phyloP scores from a whole-genome alignment of 1,140 invertebrate genomes.

The Helicoverpa zea region DNA sequence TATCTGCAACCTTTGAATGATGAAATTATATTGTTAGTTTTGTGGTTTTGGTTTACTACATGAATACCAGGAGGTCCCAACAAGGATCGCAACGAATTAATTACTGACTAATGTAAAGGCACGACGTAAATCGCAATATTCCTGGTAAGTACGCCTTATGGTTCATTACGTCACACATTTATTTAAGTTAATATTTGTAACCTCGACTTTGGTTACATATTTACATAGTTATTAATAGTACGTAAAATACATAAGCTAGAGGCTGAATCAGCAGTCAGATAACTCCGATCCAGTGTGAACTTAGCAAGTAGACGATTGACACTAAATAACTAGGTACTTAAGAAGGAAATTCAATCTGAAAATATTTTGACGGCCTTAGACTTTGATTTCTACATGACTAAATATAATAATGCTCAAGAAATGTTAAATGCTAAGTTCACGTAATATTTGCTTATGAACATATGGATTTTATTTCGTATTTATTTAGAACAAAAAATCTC shows the following conservation, averaged over 20 bases:
- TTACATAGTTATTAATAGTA: constrained; percentile 77
- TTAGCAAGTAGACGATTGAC: neutral
- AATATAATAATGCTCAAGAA: no score
- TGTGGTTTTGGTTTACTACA: no score
- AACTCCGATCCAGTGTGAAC: constrained; percentile 12
- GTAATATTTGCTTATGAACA: no score
- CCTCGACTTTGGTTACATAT: constrained; percentile 81
- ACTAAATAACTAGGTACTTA: neutral
- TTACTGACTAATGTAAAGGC: constrained; percentile 41
- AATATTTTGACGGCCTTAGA: no score
- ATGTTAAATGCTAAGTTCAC: no score
- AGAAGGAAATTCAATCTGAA: no score
- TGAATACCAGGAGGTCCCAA: neutral
- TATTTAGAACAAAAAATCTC: no score
- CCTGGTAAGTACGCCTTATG: constrained; percentile 39
- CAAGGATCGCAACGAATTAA: neutral
- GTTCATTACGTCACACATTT: constrained; percentile 58
- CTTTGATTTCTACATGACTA: no score
- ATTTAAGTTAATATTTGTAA: constrained; percentile 76
- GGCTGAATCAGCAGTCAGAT: constrained; percentile 66
- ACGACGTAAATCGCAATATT: constrained; percentile 42
- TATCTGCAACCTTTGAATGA: no score
- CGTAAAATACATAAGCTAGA: constrained; percentile 67
- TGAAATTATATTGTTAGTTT: no score
- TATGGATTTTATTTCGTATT: no score